Conservation (phyloP, 2,113 vertebrate genomes). For the Addax nasomaculatus region DNA sequence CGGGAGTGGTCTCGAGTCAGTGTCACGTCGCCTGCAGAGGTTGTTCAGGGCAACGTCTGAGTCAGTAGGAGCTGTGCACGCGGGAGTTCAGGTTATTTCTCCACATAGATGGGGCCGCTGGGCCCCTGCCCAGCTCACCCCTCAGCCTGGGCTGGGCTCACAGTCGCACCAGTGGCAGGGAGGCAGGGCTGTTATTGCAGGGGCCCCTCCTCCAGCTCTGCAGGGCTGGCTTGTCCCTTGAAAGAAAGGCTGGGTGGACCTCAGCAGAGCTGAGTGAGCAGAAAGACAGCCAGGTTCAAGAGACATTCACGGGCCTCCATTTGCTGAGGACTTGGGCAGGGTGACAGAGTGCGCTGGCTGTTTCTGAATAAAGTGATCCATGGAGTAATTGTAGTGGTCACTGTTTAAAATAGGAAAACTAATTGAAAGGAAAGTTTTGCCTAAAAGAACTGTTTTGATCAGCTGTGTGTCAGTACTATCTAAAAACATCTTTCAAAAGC, state of each 20-base stretch:
- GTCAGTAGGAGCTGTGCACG: background rate
- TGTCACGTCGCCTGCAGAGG: accelerated
- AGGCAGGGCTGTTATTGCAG: background rate
- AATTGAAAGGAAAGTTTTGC: background rate
- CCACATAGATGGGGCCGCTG: background rate
- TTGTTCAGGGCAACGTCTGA: background rate
- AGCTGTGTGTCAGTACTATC: background rate
- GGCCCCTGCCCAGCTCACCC: background rate
- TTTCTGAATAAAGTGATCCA: background rate
- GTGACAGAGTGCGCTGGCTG: accelerated
- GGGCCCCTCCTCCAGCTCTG: accelerated
- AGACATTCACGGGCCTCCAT: background rate
- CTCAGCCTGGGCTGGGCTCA: background rate
- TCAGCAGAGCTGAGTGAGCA: background rate
- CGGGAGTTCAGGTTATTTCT: background rate
- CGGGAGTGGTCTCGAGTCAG: background rate
- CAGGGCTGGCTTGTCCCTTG: background rate
- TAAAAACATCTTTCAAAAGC: background rate
- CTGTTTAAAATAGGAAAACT: background rate
- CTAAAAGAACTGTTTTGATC: background rate
- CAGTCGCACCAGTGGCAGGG: accelerated
- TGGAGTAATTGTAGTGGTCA: background rate
- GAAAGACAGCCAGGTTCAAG: background rate
- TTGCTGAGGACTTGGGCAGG: background rate
- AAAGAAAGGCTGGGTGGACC: background rate